Conservation (phyloP, 2,797 vertebrate genomes). For the Enteromius mattozi region DNA sequence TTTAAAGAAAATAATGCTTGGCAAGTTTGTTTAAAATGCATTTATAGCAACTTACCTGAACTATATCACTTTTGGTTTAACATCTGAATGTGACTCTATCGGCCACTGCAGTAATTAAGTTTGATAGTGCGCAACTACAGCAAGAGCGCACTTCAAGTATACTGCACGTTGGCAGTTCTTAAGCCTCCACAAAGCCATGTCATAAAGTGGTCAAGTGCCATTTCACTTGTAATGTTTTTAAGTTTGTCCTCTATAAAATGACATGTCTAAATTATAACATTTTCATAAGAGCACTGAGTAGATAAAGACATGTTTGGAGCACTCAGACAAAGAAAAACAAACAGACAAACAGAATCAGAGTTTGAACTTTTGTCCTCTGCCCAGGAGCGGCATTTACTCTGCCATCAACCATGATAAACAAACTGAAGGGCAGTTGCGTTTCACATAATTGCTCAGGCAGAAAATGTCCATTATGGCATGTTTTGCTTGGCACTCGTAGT, state of each 20-base stretch:
- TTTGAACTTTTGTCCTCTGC: constrained; percentile 74
- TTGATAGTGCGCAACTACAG: not conserved
- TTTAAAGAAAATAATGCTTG: not conserved
- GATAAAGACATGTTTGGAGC: constrained; percentile 41
- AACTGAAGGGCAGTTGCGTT: constrained; percentile 68
- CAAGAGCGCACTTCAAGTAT: not conserved
- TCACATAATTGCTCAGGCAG: constrained; percentile 75
- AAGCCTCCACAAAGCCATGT: constrained; percentile 29
- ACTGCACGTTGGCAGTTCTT: not conserved
- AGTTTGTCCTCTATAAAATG: constrained; percentile 44
- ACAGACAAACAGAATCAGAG: constrained; percentile 46
- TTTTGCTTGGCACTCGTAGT: constrained; percentile 74
- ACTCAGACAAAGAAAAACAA: constrained; percentile 56
- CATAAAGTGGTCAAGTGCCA: constrained; percentile 17
- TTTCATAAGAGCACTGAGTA: constrained; percentile 37
- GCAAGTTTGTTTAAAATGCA: not conserved
- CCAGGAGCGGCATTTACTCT: constrained; percentile 55
- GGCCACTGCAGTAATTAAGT: not conserved
- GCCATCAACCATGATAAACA: constrained; percentile 66
- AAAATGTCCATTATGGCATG: constrained; percentile 75
- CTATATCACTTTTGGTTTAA: not conserved
- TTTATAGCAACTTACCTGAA: not conserved
- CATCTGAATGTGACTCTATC: not conserved
- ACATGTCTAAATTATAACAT: constrained; percentile 43
- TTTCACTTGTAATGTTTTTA: constrained; percentile 35